Conservation (phyloP, 2,113 vertebrate genomes). For the Xenopus laevis region DNA sequence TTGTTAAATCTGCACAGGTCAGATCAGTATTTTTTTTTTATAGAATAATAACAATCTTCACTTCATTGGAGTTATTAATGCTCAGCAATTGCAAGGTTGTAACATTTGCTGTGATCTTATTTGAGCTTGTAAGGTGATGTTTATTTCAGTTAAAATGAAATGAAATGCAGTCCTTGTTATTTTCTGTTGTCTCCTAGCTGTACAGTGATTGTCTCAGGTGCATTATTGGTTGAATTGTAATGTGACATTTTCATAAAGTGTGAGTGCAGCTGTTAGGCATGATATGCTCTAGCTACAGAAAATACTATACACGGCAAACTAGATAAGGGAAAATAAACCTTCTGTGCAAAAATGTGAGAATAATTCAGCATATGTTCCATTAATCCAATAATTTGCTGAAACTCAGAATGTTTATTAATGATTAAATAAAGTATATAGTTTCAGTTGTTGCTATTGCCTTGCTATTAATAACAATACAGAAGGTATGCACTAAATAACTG, state of each 20-base stretch:
- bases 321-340: background rate
- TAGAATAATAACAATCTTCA: too few relatives aligned
- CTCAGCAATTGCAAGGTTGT: background rate
- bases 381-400: too few relatives aligned
- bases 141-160: slow-evolving; percentile 2
- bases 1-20: too few relatives aligned
- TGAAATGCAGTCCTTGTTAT: slow-evolving; percentile 4
- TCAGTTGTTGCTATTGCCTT: too few relatives aligned
- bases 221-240: slow-evolving; percentile 20
- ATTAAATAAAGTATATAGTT: too few relatives aligned
- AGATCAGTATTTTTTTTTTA: too few relatives aligned
- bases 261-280: background rate
- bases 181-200: background rate
- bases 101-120: background rate
- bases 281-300: background rate
- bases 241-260: slow-evolving; percentile 18
- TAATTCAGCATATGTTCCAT: too few relatives aligned
- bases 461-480: too few relatives aligned
- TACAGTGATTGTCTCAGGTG: background rate
- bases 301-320: background rate
- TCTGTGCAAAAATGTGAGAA: too few relatives aligned
- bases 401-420: too few relatives aligned
- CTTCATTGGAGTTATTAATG: too few relatives aligned
- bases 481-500: too few relatives aligned
- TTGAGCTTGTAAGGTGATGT: background rate